phyloP scores from a whole-genome alignment of 2,797 vertebrate genomes.

The Lithobates sylvaticus region DNA sequence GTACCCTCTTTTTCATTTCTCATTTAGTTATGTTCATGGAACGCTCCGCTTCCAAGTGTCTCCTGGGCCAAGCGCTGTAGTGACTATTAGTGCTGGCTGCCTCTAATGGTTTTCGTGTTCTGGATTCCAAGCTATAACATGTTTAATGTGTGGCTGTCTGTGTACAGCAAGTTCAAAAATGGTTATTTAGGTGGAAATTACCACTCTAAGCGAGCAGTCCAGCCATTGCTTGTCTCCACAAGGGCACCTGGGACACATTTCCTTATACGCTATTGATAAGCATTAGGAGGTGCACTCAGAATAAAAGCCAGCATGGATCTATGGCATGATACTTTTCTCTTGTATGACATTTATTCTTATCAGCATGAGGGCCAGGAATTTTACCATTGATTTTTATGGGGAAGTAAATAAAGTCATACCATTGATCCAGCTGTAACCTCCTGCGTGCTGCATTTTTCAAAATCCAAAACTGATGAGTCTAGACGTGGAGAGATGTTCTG shows the following conservation, averaged over 20 bases:
- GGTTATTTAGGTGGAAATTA: background rate
- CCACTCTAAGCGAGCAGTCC: background rate
- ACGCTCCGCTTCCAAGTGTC: background rate
- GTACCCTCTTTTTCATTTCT: background rate
- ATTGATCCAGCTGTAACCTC: conserved; percentile 18
- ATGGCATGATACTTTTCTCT: background rate
- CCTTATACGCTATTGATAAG: conserved; percentile 18
- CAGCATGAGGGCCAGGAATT: background rate
- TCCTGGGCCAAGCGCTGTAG: background rate
- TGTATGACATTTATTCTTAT: conserved; percentile 4
- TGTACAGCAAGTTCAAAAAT: background rate
- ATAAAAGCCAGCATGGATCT: conserved; percentile 35
- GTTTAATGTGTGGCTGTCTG: background rate
- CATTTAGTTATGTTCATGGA: background rate
- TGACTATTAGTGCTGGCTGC: background rate
- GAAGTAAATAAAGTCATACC: background rate
- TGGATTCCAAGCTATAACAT: background rate
- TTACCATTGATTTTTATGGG: background rate
- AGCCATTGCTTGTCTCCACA: background rate
- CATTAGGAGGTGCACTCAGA: conserved; percentile 10
- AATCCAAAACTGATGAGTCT: background rate
- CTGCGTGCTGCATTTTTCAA: background rate
- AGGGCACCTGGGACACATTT: conserved; percentile 24
- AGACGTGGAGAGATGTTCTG: background rate
- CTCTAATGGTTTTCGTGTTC: background rate